Evolutionary conservation across 2,797 vertebrate genomes (phyloP), one percentile per base, ranked within the genome.

Genomic region (Rhadinocentrus ornatus): DNA sequence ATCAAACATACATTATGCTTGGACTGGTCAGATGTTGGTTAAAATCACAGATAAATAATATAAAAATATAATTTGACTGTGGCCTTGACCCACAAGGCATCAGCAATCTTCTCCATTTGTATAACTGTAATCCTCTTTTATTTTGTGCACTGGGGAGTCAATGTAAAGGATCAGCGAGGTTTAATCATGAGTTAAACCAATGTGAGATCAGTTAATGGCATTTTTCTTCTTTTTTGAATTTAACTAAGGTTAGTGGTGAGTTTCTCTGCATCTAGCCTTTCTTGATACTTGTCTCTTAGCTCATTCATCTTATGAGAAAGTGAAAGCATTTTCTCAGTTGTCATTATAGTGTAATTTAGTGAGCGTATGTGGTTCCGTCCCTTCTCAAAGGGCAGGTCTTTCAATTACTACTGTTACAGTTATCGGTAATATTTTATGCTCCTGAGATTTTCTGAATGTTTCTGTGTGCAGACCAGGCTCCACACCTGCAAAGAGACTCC

Each of bases 401-500:
- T 34, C 26, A 59, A 27, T 44, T 24, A 20, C 22, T 35, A 8
- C 48, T 16, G 10, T 46, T 9, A n/a, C 24, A 22, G 6, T 62
- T 26, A 48, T 37, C 37, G 12, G 20, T 35, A 58, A 48, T 27
- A 39, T 13, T 39, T 58, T 22, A 24, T 37, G 1, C 5, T 44
- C 31, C 31, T 29, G 62, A 65, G 54, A 55, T 54, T 26, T 52
- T 59, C 1, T 15, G 15, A 62, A n/a, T 76, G 31, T 73, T 20
- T 64, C 15, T 72, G 18, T 62, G 63, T 52, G 15, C 31, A 69
- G 71, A 82, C 62, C 22, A 35, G 35, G 26, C 78, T 83, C 46
- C 63, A 58, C 62, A 90, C 86, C 86, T 91, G 88, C 85, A 84
- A 86, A 82, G 78, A 81, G 86, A 79, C 81, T 85, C 87, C 71